phyloP scores from a whole-genome alignment of 1,140 invertebrate genomes.

The Stratiolaelaps scimitus region DNA sequence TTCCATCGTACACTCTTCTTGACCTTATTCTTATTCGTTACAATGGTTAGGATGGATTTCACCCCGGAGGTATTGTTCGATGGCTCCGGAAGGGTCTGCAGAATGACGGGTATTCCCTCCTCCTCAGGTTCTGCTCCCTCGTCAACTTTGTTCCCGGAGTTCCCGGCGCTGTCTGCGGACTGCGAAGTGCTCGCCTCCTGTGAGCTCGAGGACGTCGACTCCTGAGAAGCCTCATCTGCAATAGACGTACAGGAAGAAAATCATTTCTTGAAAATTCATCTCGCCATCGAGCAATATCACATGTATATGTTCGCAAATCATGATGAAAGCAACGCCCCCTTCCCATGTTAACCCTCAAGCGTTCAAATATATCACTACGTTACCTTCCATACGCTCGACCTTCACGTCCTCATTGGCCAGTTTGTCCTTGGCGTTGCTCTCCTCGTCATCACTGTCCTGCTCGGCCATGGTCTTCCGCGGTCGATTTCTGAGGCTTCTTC shows the following conservation, averaged over 20 bases:
- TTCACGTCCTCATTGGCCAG: conserved; percentile 41
- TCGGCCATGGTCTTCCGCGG: conserved; percentile 33
- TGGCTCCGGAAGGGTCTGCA: conserved; percentile 26
- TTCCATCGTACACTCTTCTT: conserved; percentile 70
- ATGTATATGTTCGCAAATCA: background rate
- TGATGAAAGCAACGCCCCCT: too few relatives aligned
- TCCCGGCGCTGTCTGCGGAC: conserved; percentile 23
- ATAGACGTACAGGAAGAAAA: background rate
- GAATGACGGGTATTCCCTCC: conserved; percentile 31
- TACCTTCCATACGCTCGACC: conserved; percentile 40
- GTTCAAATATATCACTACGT: conserved; percentile 32
- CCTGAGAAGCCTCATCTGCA: conserved; percentile 24
- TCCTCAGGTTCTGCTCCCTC: conserved; percentile 34
- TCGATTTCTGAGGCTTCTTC: conserved; percentile 32
- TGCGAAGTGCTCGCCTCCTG: conserved; percentile 10
- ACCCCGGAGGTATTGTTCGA: conserved; percentile 31
- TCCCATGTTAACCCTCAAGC: background rate
- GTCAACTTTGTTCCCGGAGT: conserved; percentile 28
- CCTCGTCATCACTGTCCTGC: conserved; percentile 38
- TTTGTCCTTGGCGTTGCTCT: conserved; percentile 41
- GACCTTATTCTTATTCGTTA: conserved; percentile 48
- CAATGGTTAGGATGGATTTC: conserved; percentile 33
- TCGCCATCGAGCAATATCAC: background rate
- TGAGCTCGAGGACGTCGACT: background rate
- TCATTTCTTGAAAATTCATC: background rate